Base-by-base conservation (phyloP, 1,140 invertebrate genomes). In the Zaprionus ghesquierei region DNA sequence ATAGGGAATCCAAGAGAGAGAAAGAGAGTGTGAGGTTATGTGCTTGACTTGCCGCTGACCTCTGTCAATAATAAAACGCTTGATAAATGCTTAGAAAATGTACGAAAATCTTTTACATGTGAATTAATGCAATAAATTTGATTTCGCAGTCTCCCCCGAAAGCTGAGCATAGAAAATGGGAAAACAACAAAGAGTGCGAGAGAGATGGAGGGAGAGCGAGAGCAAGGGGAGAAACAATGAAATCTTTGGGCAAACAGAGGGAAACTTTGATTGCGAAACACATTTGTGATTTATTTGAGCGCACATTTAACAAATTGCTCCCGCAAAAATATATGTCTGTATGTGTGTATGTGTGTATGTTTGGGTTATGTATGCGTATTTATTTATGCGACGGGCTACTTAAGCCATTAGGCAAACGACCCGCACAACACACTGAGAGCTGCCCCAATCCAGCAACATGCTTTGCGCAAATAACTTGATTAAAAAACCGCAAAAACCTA, bases 401-500 rank as follows among this genome's bases (percentile, higher is more conserved):
- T 51, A 63, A 61, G 77, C 38, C 74, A 77, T 79, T 59, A 69
- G 69, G 55, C 70, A 69, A 69, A 73, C 65, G 49, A 27, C 8
- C 31, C 29, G 18, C 35, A 20, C 13, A 38, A 33, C 3, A 12
- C 23, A n/a, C n/a, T n/a, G n/a, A 15, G 38, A 15, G 41, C 15
- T 15, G 38, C 29, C 13, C 13, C 23, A 33, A 13, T 23, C 31
- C 60, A 22, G 12, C 25, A 68, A 72, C 55, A 68, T 68, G 63
- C 50, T 60, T 50, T 71, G 73, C 55, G 73, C 66, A 87, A 87
- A 87, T 84, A 87, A 87, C 84, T 87, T 87, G 84, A 87, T 87
- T 89, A 87, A 87, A 87, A 87, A 87, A 87, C 84, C 84, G 84
- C 84, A 87, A 80, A 87, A 87, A 87, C 84, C 84, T 84, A 87